Conservation (phyloP, 2,888 invertebrate genomes). For the Oxytorus armatus region DNA sequence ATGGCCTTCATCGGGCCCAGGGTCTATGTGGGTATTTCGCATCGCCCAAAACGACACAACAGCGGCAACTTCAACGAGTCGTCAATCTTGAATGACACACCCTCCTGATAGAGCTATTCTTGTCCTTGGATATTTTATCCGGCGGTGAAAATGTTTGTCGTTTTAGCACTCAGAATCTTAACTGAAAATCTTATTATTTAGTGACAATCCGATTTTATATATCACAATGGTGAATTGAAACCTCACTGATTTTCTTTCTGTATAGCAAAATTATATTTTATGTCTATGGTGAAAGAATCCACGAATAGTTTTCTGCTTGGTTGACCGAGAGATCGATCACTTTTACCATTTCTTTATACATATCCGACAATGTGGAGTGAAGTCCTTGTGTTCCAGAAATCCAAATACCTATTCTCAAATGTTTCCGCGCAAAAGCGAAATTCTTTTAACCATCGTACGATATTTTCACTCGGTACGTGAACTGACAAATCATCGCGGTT, state of each 20-base stretch:
- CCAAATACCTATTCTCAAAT: conserved; percentile 33
- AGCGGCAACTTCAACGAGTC: conserved; percentile 16
- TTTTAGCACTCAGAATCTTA: not conserved
- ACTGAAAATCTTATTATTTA: not conserved
- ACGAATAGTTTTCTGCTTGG: not conserved
- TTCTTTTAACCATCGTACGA: conserved; percentile 44
- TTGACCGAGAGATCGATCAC: conserved; percentile 5
- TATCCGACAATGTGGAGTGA: conserved; percentile 14
- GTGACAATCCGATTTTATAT: not conserved
- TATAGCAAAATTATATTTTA: no score
- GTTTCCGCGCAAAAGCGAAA: conserved; percentile 44
- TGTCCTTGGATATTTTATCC: not conserved
- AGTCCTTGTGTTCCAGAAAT: conserved; percentile 35
- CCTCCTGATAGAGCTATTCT: conserved; percentile 17
- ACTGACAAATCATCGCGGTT: conserved; percentile 66
- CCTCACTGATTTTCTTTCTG: no score
- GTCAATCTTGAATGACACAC: conserved; percentile 49
- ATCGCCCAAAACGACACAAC: not conserved
- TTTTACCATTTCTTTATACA: not conserved
- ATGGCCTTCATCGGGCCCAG: not conserved
- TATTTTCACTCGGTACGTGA: conserved; percentile 50
- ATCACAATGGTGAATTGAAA: no score
- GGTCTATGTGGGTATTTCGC: not conserved
- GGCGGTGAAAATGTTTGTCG: not conserved
- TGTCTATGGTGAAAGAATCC: no score